Evolutionary conservation across 2,113 vertebrate species (phyloP).

Genomic region (Pogona vitticeps): DNA sequence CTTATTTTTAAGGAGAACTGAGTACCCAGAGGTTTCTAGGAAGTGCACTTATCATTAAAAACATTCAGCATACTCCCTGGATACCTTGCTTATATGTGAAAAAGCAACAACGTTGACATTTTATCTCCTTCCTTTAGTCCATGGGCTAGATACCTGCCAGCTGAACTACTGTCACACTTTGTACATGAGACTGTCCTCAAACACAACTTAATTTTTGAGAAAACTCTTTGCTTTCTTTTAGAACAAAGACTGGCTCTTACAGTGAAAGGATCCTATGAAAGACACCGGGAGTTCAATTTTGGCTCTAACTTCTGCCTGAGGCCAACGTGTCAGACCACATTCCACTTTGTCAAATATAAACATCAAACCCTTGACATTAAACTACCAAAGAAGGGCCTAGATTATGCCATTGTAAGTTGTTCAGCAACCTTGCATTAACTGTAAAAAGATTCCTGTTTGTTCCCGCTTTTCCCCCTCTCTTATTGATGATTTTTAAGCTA

Average conservation of each 20-base stretch:
- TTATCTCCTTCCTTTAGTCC: background rate
- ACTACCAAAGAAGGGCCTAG: slow-evolving; percentile 38
- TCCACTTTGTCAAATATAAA: slow-evolving; percentile 69
- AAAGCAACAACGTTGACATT: background rate
- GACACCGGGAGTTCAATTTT: slow-evolving; percentile 47
- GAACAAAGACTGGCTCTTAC: slow-evolving; percentile 64
- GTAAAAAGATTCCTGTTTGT: background rate
- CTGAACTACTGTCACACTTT: background rate
- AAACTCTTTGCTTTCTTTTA: slow-evolving; percentile 30
- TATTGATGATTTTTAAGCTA: background rate
- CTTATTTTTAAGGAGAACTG: too few species aligned
- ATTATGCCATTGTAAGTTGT: slow-evolving; percentile 54
- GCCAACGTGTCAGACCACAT: slow-evolving; percentile 50
- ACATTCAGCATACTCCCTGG: background rate
- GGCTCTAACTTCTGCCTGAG: slow-evolving; percentile 31
- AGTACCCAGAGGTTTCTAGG: too few species aligned
- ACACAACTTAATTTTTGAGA: background rate
- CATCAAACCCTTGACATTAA: slow-evolving; percentile 51
- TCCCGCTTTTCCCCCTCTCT: background rate
- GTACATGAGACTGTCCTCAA: background rate
- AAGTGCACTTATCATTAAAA: background rate
- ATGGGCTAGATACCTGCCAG: background rate
- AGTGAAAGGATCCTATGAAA: slow-evolving; percentile 66
- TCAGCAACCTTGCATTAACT: background rate
- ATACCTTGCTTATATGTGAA: background rate